Percentiles rank a stretch among this genome's conserved stretches.
phyloP scores from a whole-genome alignment of 2,888 invertebrate species.

The Ctena decussata region DNA sequence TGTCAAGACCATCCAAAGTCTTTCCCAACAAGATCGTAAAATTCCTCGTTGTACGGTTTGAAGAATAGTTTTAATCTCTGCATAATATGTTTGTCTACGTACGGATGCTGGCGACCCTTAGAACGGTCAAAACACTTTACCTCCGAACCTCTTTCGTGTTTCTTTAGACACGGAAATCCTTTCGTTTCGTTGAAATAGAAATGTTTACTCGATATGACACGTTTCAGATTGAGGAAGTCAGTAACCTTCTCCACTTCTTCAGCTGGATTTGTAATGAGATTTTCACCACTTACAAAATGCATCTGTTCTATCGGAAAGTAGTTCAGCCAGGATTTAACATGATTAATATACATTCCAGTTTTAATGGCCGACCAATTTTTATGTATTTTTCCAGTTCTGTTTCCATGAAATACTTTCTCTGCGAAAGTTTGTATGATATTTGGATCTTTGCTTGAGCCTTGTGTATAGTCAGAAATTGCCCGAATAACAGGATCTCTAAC shows the following conservation, averaged over 20 bases:
- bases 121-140: slow-evolving; percentile 87
- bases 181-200: slow-evolving; percentile 97
- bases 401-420: slow-evolving; percentile 89
- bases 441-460: slow-evolving; percentile 88
- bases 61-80: slow-evolving; percentile 86
- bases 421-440: slow-evolving; percentile 67
- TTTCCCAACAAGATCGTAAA: slow-evolving; percentile 87
- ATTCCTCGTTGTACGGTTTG: slow-evolving; percentile 87
- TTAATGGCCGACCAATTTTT: slow-evolving; percentile 93
- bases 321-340: slow-evolving; percentile 94
- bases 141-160: slow-evolving; percentile 79
- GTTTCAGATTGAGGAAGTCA: slow-evolving; percentile 95
- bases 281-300: slow-evolving; percentile 95
- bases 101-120: slow-evolving; percentile 87
- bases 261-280: slow-evolving; percentile 94
- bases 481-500: slow-evolving; percentile 96
- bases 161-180: slow-evolving; percentile 94
- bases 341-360: slow-evolving; percentile 93
- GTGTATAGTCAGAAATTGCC: slow-evolving; percentile 97
- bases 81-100: slow-evolving; percentile 81
- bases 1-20: slow-evolving; percentile 86
- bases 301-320: slow-evolving; percentile 94
- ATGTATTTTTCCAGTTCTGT: slow-evolving; percentile 91
- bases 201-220: slow-evolving; percentile 94
- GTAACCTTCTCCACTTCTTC: slow-evolving; percentile 94